A percentile compares a stretch with the other conserved stretches of the same genome.
Evolutionary conservation across 2,888 invertebrate species (phyloP).

Genomic region (Sinhomidia bicolor): DNA sequence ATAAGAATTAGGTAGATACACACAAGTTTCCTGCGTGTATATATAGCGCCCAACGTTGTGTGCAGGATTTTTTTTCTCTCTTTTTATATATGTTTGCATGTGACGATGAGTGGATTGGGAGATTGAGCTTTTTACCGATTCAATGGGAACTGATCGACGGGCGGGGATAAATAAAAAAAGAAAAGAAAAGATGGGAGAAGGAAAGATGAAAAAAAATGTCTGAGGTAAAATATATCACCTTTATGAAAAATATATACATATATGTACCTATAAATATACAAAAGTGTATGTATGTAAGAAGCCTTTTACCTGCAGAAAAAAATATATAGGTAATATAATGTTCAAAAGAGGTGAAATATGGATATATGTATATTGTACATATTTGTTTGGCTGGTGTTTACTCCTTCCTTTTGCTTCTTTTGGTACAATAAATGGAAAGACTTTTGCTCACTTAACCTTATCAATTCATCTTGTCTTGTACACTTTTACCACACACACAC

Average conservation of each 20-base stretch:
- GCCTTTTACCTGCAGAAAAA: not conserved
- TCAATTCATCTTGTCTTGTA: constrained; percentile 72
- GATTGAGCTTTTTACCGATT: constrained; percentile 71
- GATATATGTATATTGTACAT: no score
- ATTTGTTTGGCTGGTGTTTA: constrained; percentile 7
- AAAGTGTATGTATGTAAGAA: no score
- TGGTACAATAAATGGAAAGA: constrained; percentile 53
- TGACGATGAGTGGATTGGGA: constrained; percentile 72
- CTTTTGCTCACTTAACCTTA: constrained; percentile 70
- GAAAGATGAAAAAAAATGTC: constrained; percentile 31
- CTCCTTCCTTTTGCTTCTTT: constrained; percentile 19
- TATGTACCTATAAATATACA: not conserved
- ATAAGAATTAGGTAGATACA: constrained; percentile 2
- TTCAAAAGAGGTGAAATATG: no score
- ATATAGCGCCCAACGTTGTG: not conserved
- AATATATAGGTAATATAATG: not conserved
- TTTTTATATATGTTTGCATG: constrained; percentile 50
- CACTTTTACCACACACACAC: constrained; percentile 40
- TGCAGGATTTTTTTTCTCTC: constrained; percentile 12
- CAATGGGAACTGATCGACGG: constrained; percentile 72
- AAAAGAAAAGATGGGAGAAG: constrained; percentile 54
- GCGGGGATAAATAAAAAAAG: constrained; percentile 64
- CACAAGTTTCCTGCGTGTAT: not conserved
- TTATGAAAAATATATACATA: not conserved
- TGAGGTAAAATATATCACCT: constrained; percentile 39